Conservation (phyloP, 2,888 invertebrate species). For the Dicyrtomina minuta region DNA sequence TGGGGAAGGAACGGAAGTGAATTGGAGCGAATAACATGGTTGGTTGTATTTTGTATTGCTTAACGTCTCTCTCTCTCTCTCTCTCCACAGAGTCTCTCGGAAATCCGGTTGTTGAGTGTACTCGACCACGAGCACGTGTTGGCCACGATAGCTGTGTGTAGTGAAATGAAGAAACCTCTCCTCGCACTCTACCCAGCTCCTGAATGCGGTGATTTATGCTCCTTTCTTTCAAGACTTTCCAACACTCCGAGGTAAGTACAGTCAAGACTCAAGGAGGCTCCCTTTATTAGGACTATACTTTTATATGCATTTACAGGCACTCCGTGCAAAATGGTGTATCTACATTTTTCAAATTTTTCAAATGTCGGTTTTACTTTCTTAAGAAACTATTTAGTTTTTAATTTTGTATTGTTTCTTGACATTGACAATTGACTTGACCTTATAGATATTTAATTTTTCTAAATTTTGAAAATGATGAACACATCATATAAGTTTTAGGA, state of each 20-base stretch:
- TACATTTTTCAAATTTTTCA: too few relatives aligned
- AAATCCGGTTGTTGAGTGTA: conserved; percentile 51
- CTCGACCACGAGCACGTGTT: conserved; percentile 53
- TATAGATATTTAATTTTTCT: too few relatives aligned
- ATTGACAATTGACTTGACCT: too few relatives aligned
- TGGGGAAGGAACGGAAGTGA: conserved; percentile 23
- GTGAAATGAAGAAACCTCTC: conserved; percentile 50
- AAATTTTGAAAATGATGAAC: too few relatives aligned
- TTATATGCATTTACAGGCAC: too few relatives aligned
- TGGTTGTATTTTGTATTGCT: conserved; percentile 10
- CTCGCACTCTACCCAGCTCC: conserved; percentile 51
- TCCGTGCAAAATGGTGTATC: too few relatives aligned
- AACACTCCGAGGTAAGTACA: conserved; percentile 51
- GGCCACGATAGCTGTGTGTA: conserved; percentile 48
- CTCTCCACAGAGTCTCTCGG: conserved; percentile 43
- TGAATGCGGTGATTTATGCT: conserved; percentile 53
- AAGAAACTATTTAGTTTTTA: too few relatives aligned
- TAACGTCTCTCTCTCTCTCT: conserved; percentile 2
- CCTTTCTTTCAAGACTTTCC: conserved; percentile 51
- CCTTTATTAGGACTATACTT: too few relatives aligned
- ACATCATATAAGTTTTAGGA: too few relatives aligned
- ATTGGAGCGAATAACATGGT: conserved; percentile 27
- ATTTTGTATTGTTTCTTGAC: too few relatives aligned
- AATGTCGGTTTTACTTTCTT: too few relatives aligned
- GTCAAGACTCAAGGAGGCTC: not conserved